phyloP scores from a whole-genome alignment of 1,140 invertebrate species.

The Nomia melanderi region DNA sequence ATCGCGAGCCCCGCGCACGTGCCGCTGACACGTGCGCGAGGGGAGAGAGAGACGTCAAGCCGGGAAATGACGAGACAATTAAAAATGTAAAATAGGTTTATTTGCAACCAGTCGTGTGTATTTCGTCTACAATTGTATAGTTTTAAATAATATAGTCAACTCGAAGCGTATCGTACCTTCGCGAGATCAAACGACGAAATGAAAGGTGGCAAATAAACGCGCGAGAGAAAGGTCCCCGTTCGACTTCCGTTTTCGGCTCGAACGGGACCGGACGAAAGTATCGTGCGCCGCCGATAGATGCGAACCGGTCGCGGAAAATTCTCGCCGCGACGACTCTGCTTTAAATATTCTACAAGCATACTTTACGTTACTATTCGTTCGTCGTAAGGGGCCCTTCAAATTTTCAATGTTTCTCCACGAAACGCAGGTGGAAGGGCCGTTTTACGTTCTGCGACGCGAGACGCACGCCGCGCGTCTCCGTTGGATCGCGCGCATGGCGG shows the following conservation, averaged over 20 bases:
- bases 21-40: neutral
- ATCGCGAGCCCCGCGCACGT: neutral
- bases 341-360: constrained; percentile 67
- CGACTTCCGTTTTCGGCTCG: neutral
- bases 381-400: constrained; percentile 37
- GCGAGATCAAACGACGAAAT: constrained; percentile 29
- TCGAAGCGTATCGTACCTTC: constrained; percentile 45
- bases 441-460: neutral
- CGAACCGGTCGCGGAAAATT: constrained; percentile 25
- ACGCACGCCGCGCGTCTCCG: neutral
- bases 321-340: constrained; percentile 1
- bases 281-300: constrained; percentile 23
- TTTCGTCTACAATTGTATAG: constrained; percentile 70
- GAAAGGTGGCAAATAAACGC: constrained; percentile 28
- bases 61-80: constrained; percentile 59
- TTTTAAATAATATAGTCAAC: constrained; percentile 65
- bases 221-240: constrained; percentile 15
- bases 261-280: constrained; percentile 2
- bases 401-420: constrained; percentile 8
- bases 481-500: neutral
- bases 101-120: constrained; percentile 73
- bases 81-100: constrained; percentile 78
- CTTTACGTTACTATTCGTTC: constrained; percentile 56
- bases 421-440: constrained; percentile 19
- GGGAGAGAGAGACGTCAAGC: neutral